phyloP scores from a whole-genome alignment of 2,888 invertebrate species.

The Callyntrura sp. region DNA sequence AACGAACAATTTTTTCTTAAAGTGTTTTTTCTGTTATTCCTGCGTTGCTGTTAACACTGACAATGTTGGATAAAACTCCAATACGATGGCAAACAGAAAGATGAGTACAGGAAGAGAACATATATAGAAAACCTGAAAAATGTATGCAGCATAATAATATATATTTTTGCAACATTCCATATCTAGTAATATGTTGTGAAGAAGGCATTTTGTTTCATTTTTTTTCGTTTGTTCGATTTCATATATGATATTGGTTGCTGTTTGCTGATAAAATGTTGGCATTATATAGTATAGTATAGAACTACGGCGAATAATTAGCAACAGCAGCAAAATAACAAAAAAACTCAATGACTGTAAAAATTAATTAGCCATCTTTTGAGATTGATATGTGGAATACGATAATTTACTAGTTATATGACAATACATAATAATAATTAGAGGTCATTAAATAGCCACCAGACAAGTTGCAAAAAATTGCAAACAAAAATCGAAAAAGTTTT shows the following conservation, averaged over 20 bases:
- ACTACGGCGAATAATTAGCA: conserved; percentile 64
- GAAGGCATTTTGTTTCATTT: not conserved
- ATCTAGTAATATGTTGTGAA: not conserved
- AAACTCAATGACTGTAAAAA: conserved; percentile 61
- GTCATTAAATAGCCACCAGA: conserved; percentile 72
- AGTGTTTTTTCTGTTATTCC: conserved; percentile 76
- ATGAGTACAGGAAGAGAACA: conserved; percentile 83
- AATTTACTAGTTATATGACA: conserved; percentile 72
- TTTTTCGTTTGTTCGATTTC: conserved; percentile 3
- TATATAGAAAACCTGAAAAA: conserved; percentile 83
- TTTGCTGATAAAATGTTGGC: conserved; percentile 36
- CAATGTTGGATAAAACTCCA: conserved; percentile 82
- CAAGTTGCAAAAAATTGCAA: conserved; percentile 75
- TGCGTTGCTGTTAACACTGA: conserved; percentile 82
- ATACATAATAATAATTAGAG: conserved; percentile 56
- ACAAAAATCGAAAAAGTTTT: conserved; percentile 65
- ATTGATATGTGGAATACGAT: conserved; percentile 71
- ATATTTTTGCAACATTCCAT: conserved; percentile 40
- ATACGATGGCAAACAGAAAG: conserved; percentile 82
- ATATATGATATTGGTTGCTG: conserved; percentile 7
- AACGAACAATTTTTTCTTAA: no score
- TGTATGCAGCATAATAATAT: conserved; percentile 55
- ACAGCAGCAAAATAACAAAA: conserved; percentile 66
- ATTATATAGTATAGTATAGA: conserved; percentile 28
- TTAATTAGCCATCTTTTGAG: conserved; percentile 67